Evolutionary conservation across 2,888 invertebrate species (phyloP).

Genomic region (Papilio gigon): DNA sequence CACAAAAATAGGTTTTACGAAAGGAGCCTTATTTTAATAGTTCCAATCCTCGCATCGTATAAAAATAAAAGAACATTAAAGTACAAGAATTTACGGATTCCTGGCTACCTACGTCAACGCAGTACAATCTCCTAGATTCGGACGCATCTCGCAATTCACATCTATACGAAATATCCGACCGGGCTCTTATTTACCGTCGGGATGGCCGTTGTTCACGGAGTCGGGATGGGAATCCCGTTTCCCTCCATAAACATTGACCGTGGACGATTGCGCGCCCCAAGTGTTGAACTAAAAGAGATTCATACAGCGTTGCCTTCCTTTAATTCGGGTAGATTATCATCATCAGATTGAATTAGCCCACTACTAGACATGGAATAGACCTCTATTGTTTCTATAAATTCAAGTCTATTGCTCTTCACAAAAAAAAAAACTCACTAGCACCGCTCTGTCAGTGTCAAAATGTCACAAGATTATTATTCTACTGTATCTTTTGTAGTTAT

Average conservation of each 20-base stretch:
- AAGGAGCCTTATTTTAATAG: no score
- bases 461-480: no score
- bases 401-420: no score
- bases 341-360: neutral
- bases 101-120: conserved; percentile 25
- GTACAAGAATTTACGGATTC: conserved; percentile 23
- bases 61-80: conserved; percentile 16
- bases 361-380: neutral
- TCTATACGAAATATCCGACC: conserved; percentile 36
- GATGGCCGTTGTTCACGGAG: conserved; percentile 40
- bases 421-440: no score
- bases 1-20: no score
- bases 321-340: neutral
- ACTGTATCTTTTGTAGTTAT: no score
- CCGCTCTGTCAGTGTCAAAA: no score
- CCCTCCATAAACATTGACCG: conserved; percentile 41
- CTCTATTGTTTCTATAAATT: no score
- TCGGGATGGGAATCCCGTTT: conserved; percentile 31
- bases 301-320: neutral
- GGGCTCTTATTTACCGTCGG: conserved; percentile 39
- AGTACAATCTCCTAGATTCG: conserved; percentile 34
- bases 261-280: conserved; percentile 37
- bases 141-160: conserved; percentile 40
- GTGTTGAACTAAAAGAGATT: conserved; percentile 8
- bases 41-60: neutral